Percentiles rank a stretch among this genome's conserved stretches.
Conservation (phyloP, 2,888 invertebrate species). For the Agrilus biguttatus region DNA sequence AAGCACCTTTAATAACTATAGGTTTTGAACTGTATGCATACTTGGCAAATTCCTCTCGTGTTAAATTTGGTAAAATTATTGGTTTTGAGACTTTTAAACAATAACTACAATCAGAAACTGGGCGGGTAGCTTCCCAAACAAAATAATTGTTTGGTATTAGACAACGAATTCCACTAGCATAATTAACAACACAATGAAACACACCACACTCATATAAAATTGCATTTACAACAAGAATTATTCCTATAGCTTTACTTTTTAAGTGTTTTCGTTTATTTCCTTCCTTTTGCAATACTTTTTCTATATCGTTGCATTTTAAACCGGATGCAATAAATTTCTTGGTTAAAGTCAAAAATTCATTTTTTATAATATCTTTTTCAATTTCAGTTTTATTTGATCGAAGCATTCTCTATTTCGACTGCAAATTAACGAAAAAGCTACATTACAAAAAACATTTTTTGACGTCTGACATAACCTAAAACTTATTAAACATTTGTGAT, state of each 20-base stretch:
- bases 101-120: constrained; percentile 66
- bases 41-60: constrained; percentile 49
- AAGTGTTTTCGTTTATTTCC: not conserved
- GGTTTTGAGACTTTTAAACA: constrained; percentile 56
- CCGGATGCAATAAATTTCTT: not conserved
- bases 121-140: constrained; percentile 76
- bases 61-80: constrained; percentile 51
- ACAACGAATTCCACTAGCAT: constrained; percentile 50
- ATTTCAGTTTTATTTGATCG: constrained; percentile 13
- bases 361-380: not conserved
- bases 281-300: not conserved
- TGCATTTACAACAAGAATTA: constrained; percentile 7
- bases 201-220: constrained; percentile 11
- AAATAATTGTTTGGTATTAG: constrained; percentile 71
- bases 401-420: constrained; percentile 15
- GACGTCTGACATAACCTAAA: no score
- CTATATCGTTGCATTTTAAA: not conserved
- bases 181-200: constrained; percentile 12
- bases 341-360: constrained; percentile 1
- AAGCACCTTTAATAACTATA: constrained; percentile 63
- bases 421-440: not conserved
- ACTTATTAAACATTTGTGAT: no score
- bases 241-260: not conserved
- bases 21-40: constrained; percentile 71
- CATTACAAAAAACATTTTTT: not conserved